Evolutionary conservation across 1,140 invertebrate species (phyloP).

Genomic region (Papilio aristodemus): DNA sequence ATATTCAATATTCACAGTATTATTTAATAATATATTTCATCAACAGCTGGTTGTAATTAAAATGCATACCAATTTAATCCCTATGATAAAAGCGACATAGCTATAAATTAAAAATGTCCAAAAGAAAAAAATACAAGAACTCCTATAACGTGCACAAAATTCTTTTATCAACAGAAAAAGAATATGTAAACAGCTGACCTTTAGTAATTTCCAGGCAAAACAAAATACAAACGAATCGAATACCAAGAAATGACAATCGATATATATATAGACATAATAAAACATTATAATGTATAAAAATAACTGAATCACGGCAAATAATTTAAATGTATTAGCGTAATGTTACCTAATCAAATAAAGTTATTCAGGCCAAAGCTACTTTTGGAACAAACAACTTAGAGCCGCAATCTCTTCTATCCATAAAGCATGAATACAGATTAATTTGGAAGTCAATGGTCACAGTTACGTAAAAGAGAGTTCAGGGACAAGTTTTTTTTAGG

Average conservation of each 20-base stretch:
- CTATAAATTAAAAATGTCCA: constrained; percentile 10
- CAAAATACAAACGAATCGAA: not conserved
- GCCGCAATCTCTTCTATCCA: constrained; percentile 15
- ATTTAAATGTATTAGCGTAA: not conserved
- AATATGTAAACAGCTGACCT: constrained; percentile 25
- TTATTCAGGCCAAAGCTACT: constrained; percentile 23
- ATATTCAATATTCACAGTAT: too few species aligned
- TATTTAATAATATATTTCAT: too few species aligned
- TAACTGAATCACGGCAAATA: not conserved
- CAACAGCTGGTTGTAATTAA: not conserved
- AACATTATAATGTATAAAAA: not conserved
- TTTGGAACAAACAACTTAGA: constrained; percentile 17
- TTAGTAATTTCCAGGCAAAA: constrained; percentile 9
- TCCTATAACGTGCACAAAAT: constrained; percentile 10
- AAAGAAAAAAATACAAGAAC: not conserved
- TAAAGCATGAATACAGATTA: constrained; percentile 27
- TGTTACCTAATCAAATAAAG: constrained; percentile 23
- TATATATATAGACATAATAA: not conserved
- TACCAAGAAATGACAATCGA: constrained; percentile 13
- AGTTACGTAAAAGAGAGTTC: constrained; percentile 39
- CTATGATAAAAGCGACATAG: not conserved
- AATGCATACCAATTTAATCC: not conserved
- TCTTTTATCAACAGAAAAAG: constrained; percentile 27
- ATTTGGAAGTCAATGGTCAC: constrained; percentile 39
- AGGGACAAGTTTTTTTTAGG: constrained; percentile 30